These are phyloP conservation scores for Maconellicoccus hirsutus DNA, from an alignment of 1,140 invertebrate species.

Conservation along the genomic window DNA sequence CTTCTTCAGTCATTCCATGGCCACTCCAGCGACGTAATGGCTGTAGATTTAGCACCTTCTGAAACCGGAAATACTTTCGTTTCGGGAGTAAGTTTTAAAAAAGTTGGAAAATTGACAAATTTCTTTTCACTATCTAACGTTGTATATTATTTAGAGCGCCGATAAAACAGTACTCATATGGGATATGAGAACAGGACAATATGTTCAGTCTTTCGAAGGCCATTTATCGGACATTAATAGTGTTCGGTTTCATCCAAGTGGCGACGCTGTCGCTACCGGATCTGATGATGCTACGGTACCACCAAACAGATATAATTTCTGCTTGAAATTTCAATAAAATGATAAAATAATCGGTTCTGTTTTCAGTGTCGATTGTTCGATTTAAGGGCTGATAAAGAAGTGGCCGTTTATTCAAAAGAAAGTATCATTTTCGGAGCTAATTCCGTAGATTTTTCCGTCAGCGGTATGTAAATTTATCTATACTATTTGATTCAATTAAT, in stretches of 20 bases:
- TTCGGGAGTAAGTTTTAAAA: slow-evolving; percentile 60
- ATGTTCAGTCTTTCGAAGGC: slow-evolving; percentile 97
- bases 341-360: too few species aligned
- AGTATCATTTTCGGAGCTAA: slow-evolving; percentile 98
- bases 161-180: slow-evolving; percentile 96
- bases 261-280: slow-evolving; percentile 94
- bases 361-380: slow-evolving; percentile 90
- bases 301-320: too few species aligned
- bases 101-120: too few species aligned
- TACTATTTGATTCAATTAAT: too few species aligned
- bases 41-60: slow-evolving; percentile 89
- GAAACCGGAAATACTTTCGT: slow-evolving; percentile 98
- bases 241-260: slow-evolving; percentile 96
- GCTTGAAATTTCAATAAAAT: too few species aligned
- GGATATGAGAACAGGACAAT: slow-evolving; percentile 97
- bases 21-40: slow-evolving; percentile 95
- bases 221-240: slow-evolving; percentile 98
- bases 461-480: slow-evolving; percentile 46
- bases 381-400: slow-evolving; percentile 92
- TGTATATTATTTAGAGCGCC: slow-evolving; percentile 83
- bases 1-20: slow-evolving; percentile 97
- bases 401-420: slow-evolving; percentile 91
- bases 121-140: too few species aligned
- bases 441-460: slow-evolving; percentile 93
- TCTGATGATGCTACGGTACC: slow-evolving; percentile 94